Evolutionary conservation across 2,797 vertebrate species (phyloP), one percentile per base, ranked within the genome.

Genomic region (Selene dorsalis): DNA sequence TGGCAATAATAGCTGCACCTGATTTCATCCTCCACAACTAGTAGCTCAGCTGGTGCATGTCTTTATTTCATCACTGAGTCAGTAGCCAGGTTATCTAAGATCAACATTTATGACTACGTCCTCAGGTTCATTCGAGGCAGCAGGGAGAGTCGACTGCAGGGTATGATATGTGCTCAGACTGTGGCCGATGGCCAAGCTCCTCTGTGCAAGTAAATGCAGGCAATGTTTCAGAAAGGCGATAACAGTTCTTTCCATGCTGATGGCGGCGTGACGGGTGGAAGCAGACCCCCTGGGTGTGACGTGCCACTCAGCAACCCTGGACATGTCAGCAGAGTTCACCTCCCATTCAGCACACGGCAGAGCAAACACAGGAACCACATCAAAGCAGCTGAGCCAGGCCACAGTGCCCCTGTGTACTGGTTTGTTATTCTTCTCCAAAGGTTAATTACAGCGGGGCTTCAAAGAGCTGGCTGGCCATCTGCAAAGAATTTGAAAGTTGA

Each of bases 361-460:
- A 85, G 85, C 84, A 88, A 93, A 91, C 86, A 79, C 85, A 87
- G 84, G 71, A 82, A 79, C 92, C 93, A 93, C 91, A 93, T 93
- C 84, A 94, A 93, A 93, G 91, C 79, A 35, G 69, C 60, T 10
- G 63, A 73, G 85, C 80, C 70, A 32, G 84, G 77, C 87, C 80
- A 20, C 78, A 58, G 76, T 78, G 83, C 77, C 87, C 83, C 84
- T 28, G 69, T 82, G 81, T 73, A 82, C 86, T 5, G 77, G 77
- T 89, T 84, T 94, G 85, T 90, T 92, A 91, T 90, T 93, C 90
- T 83, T 85, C 90, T 77, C 80, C 81, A 85, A 89, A 94, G 91
- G 90, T 94, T 93, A 93, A 94, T 92, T 91, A 90, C 90, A 87
- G 88, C 66, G 73, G 83, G 69, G 73, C 89, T 91, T 90, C 85